These are phyloP conservation scores for Himalopsyche kuldschensis DNA, from an alignment of 2,888 invertebrate species.

Conservation along the genomic window DNA sequence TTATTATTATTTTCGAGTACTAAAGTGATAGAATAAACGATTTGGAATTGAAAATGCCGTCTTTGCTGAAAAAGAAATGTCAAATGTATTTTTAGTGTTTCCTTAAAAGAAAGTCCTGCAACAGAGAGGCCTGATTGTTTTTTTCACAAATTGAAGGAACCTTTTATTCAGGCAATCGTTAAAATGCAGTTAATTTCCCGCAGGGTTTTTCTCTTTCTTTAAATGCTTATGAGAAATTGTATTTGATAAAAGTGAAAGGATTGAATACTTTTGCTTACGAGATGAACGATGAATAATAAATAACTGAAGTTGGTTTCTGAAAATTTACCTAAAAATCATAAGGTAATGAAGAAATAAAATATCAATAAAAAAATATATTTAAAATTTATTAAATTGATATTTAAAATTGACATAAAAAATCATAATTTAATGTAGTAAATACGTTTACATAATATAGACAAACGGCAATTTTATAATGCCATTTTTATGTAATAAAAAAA, in stretches of 20 bases:
- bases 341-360: no score
- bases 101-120: neutral
- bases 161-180: neutral
- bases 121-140: neutral
- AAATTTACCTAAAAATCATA: no score
- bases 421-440: no score
- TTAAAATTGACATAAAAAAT: no score
- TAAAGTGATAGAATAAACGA: neutral
- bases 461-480: no score
- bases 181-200: neutral
- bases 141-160: neutral
- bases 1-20: no score
- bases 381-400: no score
- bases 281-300: no score
- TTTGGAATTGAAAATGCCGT: neutral
- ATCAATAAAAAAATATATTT: no score
- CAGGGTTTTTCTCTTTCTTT: neutral
- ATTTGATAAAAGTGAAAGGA: neutral
- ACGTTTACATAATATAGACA: no score
- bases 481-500: no score
- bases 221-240: neutral
- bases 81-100: neutral
- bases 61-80: neutral
- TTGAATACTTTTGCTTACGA: neutral
- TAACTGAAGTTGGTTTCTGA: no score